Evolutionary conservation across 2,113 vertebrate genomes (phyloP).

Genomic region (Barnardius zonarius): DNA sequence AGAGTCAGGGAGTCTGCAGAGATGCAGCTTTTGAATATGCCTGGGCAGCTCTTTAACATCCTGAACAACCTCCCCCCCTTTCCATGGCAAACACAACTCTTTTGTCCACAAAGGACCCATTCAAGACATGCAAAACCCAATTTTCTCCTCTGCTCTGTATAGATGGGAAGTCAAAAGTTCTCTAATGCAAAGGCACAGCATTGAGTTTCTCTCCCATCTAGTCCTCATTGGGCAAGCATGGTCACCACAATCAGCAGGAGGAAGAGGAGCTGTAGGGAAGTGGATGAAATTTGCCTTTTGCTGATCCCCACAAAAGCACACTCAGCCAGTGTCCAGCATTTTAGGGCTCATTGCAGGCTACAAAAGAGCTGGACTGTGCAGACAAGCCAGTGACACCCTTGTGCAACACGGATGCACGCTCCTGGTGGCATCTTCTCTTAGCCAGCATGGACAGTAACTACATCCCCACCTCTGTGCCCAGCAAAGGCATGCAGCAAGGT

Average conservation of each 20-base stretch:
- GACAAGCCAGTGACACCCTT: neutral
- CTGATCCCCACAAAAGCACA: neutral
- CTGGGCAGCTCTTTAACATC: neutral
- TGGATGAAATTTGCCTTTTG: neutral
- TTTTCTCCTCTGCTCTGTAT: neutral
- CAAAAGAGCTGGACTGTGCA: neutral
- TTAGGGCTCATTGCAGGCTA: neutral
- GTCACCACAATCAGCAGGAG: neutral
- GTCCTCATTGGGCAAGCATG: rapidly evolving
- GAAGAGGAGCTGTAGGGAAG: neutral
- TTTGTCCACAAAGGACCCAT: neutral
- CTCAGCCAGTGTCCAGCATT: neutral
- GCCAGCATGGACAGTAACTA: neutral
- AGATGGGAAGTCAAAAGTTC: neutral
- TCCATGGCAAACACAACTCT: neutral
- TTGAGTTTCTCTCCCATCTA: neutral
- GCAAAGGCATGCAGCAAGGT: neutral
- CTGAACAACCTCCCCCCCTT: neutral
- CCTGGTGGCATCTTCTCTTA: neutral
- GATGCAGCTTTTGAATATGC: neutral
- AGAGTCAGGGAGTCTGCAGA: neutral
- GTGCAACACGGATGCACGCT: neutral
- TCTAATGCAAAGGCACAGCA: neutral
- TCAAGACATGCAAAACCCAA: rapidly evolving
- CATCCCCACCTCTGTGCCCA: rapidly evolving